Evolutionary conservation across 2,113 vertebrate genomes (phyloP).

Genomic region (Petromus typicus): DNA sequence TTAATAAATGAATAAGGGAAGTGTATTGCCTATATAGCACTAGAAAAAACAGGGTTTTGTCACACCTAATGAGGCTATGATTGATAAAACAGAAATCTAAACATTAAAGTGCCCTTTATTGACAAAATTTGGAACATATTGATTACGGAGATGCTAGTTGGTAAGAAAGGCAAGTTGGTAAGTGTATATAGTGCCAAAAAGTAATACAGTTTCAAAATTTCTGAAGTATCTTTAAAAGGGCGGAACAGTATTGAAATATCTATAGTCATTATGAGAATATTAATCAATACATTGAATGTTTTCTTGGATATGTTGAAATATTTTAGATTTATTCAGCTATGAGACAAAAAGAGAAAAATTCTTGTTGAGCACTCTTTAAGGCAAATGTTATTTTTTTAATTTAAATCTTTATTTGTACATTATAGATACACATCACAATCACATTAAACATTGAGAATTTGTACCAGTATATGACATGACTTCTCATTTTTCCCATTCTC

Average conservation of each 20-base stretch:
- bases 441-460: too few species aligned
- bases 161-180: not conserved
- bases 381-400: too few species aligned
- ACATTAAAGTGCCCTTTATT: not conserved
- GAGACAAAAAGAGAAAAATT: not conserved
- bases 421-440: too few species aligned
- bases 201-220: not conserved
- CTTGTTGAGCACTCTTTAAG: not conserved
- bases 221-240: not conserved
- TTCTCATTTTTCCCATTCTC: too few species aligned
- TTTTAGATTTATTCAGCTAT: not conserved
- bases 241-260: not conserved
- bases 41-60: slow-evolving; percentile 13
- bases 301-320: not conserved
- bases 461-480: too few species aligned
- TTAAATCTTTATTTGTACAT: too few species aligned
- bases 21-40: slow-evolving; percentile 2
- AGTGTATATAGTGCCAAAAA: not conserved
- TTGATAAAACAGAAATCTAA: slow-evolving; percentile 17
- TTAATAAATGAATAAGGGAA: slow-evolving; percentile 55
- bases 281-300: not conserved
- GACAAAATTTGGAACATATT: not conserved
- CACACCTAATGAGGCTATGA: slow-evolving; percentile 10
- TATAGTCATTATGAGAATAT: not conserved
- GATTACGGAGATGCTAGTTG: not conserved